Evolutionary conservation across 2,113 vertebrate species (phyloP), one percentile per base, ranked within the genome.

Genomic region (Rhinopomastus cyanomelas): DNA sequence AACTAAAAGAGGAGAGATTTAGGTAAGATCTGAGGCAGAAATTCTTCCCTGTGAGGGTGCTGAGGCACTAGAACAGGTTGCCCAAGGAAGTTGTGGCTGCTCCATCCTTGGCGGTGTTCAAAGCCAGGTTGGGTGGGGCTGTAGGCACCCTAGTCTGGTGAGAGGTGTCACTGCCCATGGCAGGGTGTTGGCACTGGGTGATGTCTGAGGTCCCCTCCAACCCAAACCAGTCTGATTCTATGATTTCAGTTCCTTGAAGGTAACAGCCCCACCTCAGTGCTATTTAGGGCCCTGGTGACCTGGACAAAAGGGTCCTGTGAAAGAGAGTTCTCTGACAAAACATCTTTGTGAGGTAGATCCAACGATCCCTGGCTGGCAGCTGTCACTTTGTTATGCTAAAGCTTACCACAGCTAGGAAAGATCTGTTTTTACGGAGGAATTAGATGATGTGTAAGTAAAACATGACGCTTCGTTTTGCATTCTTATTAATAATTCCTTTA

Each of bases 301-400:
- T 15, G 36, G 48, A 44, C 22, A 27, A 5, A 59, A 81, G 9
- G 5, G 19, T 67, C 61, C 18, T 0, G 0, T 42, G 56, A 42
- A 51, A 77, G 29, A 53, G 64, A 10, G 3, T 9, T 25, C 34
- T 74, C 51, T 44, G 48, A 56, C 25, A 10, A 64, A 22, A 17
- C 30, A 25, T 32, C 59, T 75, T 86, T 27, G 13, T 27, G 37
- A 84, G 17, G 26, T 26, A 53, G 49, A 27, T 55, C 62, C 44
- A 42, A 29, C 36, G 64, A 5, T 39, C 44, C 6, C 20, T 52
- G 37, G 7, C 29, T 82, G 62, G 18, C 46, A 19, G 16, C 48
- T 66, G 11, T 52, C 36, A 3, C 51, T 81, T 78, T 26, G 14
- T 19, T 25, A 2, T 34, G 9, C 29, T 56, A 36, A 72, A 85